These are phyloP conservation scores for Caenorhabditis sulstoni DNA, from an alignment of 2,888 invertebrate genomes.

Conservation along the genomic window DNA sequence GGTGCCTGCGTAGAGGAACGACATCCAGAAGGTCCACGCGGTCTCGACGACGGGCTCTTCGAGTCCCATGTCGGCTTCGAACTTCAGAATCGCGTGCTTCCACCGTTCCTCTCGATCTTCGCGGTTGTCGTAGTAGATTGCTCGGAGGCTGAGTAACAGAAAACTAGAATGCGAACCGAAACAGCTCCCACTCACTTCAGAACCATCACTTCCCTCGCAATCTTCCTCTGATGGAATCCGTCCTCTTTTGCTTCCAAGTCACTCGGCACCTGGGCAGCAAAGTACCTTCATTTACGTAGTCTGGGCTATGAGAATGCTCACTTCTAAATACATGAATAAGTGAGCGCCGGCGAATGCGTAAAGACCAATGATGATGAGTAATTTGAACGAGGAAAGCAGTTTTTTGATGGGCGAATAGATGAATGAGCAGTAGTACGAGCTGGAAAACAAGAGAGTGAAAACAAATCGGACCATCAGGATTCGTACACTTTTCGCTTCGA, in stretches of 20 bases:
- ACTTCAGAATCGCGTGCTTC: slow-evolving; percentile 76
- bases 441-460: slow-evolving; percentile 18
- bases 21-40: slow-evolving; percentile 79
- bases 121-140: slow-evolving; percentile 71
- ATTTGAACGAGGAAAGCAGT: slow-evolving; percentile 57
- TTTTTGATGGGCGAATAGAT: slow-evolving; percentile 52
- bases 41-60: slow-evolving; percentile 70
- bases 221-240: slow-evolving; percentile 70
- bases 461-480: too few relatives aligned
- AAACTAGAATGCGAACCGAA: neutral
- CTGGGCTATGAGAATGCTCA: slow-evolving; percentile 17
- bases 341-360: slow-evolving; percentile 77
- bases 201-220: slow-evolving; percentile 77
- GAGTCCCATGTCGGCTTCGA: slow-evolving; percentile 70
- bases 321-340: slow-evolving; percentile 78
- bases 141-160: slow-evolving; percentile 62
- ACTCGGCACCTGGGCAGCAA: slow-evolving; percentile 64
- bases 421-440: slow-evolving; percentile 60
- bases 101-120: slow-evolving; percentile 73
- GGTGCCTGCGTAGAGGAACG: slow-evolving; percentile 79
- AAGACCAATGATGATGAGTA: slow-evolving; percentile 71
- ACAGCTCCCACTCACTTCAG: slow-evolving; percentile 68
- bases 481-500: slow-evolving; percentile 62
- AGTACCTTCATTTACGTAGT: neutral
- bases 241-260: slow-evolving; percentile 74